Evolutionary conservation across 2,797 vertebrate genomes (phyloP).

Genomic region (Platyrinchus mystaceus): DNA sequence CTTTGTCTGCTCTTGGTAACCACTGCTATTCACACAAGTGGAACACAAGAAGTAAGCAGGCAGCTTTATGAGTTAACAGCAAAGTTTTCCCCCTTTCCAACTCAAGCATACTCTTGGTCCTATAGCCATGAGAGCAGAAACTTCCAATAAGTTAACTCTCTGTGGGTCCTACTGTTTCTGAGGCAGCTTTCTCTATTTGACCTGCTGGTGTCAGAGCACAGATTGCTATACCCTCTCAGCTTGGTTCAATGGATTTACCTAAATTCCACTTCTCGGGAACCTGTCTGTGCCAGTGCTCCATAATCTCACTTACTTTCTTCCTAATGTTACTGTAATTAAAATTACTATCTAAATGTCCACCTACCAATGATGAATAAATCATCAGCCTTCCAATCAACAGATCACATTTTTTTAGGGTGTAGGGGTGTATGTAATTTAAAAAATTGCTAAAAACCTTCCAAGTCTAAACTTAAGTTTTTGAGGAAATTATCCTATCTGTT

Average conservation of each 20-base stretch:
- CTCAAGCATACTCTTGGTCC: not conserved
- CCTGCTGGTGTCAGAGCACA: not conserved
- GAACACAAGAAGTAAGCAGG: not conserved
- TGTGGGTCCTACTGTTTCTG: not conserved
- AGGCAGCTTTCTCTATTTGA: not conserved
- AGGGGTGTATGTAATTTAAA: not conserved
- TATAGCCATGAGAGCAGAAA: not conserved
- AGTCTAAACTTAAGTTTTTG: not conserved
- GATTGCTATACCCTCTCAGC: not conserved
- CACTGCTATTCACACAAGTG: not conserved
- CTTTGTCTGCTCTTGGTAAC: not conserved
- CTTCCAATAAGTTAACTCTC: not conserved
- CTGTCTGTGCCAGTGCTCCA: not conserved
- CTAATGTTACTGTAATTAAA: not conserved
- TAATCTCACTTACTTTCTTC: not conserved
- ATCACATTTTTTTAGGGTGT: not conserved
- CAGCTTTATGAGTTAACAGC: not conserved
- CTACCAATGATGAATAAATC: not conserved
- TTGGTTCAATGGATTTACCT: not conserved
- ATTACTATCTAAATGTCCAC: not conserved
- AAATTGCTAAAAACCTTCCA: not conserved
- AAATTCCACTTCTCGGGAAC: not conserved
- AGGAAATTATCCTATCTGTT: not conserved
- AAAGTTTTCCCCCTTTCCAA: not conserved
- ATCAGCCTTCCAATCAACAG: not conserved